phyloP scores from a whole-genome alignment of 64 coral and sea anemone genomes.

The Montipora capricornis region DNA sequence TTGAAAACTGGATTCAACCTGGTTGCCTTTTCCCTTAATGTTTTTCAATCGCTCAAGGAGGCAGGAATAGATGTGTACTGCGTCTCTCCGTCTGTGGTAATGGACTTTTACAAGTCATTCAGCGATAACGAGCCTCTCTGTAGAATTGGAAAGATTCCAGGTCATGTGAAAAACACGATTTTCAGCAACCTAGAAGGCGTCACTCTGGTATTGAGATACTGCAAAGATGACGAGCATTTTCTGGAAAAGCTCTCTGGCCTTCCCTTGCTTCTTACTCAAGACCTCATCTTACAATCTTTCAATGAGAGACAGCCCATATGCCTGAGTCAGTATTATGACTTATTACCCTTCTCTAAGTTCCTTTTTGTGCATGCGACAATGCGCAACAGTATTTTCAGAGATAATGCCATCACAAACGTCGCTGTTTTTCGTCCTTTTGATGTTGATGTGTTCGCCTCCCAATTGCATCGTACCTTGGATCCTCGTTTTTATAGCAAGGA shows the following conservation, averaged over 20 bases:
- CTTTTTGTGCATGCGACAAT: constrained; percentile 33
- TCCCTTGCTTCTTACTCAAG: constrained; percentile 61
- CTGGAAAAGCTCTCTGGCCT: constrained; percentile 29
- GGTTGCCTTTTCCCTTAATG: background rate
- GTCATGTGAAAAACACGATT: constrained; percentile 4
- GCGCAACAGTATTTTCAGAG: constrained; percentile 1
- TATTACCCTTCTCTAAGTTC: background rate
- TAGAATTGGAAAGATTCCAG: background rate
- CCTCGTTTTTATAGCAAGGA: background rate
- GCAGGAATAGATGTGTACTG: background rate
- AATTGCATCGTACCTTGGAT: background rate
- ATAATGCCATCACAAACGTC: background rate
- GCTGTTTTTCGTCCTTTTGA: constrained; percentile 52
- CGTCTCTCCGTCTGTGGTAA: background rate
- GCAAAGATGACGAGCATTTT: constrained; percentile 44
- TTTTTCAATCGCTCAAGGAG: background rate
- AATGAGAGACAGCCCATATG: background rate
- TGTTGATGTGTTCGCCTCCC: constrained; percentile 10
- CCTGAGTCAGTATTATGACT: constrained; percentile 5
- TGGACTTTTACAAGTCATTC: constrained; percentile 48
- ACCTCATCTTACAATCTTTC: background rate
- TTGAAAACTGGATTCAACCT: constrained; percentile 52
- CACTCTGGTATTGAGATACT: constrained; percentile 31
- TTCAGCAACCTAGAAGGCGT: constrained; percentile 6
- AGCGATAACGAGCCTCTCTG: background rate